Evolutionary conservation across 1,140 invertebrate species (phyloP), one percentile per base, ranked within the genome.

Genomic region (Hylyphantes graminicola): DNA sequence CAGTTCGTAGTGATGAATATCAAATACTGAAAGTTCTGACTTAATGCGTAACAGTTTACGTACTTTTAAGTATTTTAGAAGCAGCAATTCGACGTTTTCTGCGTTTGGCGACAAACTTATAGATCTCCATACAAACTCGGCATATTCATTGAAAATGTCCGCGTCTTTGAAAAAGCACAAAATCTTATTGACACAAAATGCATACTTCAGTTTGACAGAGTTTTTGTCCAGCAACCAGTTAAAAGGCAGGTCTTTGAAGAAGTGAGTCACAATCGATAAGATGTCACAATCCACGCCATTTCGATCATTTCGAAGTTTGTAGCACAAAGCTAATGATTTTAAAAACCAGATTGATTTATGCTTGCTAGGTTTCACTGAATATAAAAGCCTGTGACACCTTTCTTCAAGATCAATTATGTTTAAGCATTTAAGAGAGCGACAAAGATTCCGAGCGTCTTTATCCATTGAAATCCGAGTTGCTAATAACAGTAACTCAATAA

Each of bases 231-330:
- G 19, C 21, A 35, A 10, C 7, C 67, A 8, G 10, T 15, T 57
- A 12, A 13, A 15, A 19, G 57, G 21, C 48, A 79, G 15, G 1
- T 59, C 10, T 35, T 79, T 79, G 21, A 79, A n/a, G 48, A 79
- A 79, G 10, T 51, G 17, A 12, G 6, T 11, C 12, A 48, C 12
- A 57, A 35, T 35, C 6, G 53, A 57, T 63, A 55, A 51, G 15
- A 35, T 51, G 6, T 79, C 54, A 50, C 48, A 79, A 11, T 79
- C 77, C n/a, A 79, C 53, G 12, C 53, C 77, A 68, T 70, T 68
- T 12, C 21, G 15, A n/a, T 79, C 77, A n/a, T 21, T 59, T 54
- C 12, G 67, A 6, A 21, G 2, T 59, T 79, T 79, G 12, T 13
- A 70, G n/a, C 70, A 50, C 50, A 48, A 17, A 9, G 15, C 15